A percentile compares a stretch with the other conserved stretches of the same genome.
These are phyloP conservation scores for Bombylius major DNA, from an alignment of 2,888 invertebrate species.

Conservation along the genomic window DNA sequence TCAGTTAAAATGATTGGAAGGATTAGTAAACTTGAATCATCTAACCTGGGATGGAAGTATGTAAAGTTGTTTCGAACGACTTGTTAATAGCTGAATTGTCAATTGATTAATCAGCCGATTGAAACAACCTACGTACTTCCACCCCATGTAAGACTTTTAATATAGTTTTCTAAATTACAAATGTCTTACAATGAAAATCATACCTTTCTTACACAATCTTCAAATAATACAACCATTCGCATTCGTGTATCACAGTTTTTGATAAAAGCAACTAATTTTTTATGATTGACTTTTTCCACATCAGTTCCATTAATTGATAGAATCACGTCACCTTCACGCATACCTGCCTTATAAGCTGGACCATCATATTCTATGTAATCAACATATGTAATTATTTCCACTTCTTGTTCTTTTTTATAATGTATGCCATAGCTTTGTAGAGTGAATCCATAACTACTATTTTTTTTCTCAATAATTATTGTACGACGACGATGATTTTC, in stretches of 20 bases:
- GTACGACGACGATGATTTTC: constrained; percentile 80
- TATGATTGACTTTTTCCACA: constrained; percentile 90
- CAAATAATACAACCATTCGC: constrained; percentile 93
- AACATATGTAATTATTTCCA: constrained; percentile 94
- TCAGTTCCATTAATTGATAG: constrained; percentile 91
- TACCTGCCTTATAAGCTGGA: constrained; percentile 82
- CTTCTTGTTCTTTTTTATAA: constrained; percentile 85
- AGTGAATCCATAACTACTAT: constrained; percentile 88
- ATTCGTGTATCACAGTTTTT: constrained; percentile 79
- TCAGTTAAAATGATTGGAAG: neutral
- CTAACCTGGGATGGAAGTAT: too few relatives aligned
- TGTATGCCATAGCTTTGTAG: constrained; percentile 95
- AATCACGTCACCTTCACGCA: constrained; percentile 94
- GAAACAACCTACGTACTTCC: too few relatives aligned
- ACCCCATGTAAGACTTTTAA: too few relatives aligned
- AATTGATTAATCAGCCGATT: too few relatives aligned
- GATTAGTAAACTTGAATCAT: neutral
- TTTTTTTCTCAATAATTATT: constrained; percentile 83
- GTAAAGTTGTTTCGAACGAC: too few relatives aligned
- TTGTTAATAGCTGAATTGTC: too few relatives aligned
- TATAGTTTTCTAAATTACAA: too few relatives aligned
- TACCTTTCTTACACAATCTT: constrained; percentile 90
- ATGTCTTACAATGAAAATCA: neutral
- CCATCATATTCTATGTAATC: constrained; percentile 91
- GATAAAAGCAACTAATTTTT: constrained; percentile 82